phyloP scores from a whole-genome alignment of 2,888 invertebrate species.

The Lycophotia porphyrea region DNA sequence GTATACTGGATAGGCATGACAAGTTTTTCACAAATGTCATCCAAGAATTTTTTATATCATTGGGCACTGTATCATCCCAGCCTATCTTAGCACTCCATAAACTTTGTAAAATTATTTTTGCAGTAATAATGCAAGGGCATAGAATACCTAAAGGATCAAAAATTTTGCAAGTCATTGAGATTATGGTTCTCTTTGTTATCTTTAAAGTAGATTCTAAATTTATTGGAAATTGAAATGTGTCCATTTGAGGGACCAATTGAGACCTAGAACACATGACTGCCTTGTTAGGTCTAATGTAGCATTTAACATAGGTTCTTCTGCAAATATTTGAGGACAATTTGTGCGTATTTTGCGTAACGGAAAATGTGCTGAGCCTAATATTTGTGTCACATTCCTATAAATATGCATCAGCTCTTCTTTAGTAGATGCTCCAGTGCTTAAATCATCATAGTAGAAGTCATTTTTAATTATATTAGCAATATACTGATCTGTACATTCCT shows the following conservation, averaged over 20 bases:
- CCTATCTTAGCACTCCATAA: constrained; percentile 35
- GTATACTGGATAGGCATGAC: no score
- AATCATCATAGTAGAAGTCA: no score
- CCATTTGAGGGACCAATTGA: constrained; percentile 7
- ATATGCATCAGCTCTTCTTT: not conserved
- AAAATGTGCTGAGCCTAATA: constrained; percentile 7
- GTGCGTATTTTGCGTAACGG: constrained; percentile 23
- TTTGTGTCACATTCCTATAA: constrained; percentile 6
- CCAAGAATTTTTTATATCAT: constrained; percentile 18
- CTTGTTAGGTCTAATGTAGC: not conserved
- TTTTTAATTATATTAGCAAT: not conserved
- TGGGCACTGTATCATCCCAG: constrained; percentile 46
- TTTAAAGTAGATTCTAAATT: no score
- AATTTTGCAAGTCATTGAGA: not conserved
- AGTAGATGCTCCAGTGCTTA: no score
- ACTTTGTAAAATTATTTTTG: constrained; percentile 43
- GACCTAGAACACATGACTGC: constrained; percentile 4
- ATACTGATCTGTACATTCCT: no score
- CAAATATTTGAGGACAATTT: constrained; percentile 2
- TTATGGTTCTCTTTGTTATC: no score
- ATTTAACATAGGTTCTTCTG: no score
- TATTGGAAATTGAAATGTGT: no score
- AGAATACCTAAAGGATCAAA: constrained; percentile 22
- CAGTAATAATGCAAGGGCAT: constrained; percentile 25
- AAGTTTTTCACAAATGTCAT: not conserved